Conservation (phyloP, 2,797 vertebrate genomes). For the Channallabes apus region DNA sequence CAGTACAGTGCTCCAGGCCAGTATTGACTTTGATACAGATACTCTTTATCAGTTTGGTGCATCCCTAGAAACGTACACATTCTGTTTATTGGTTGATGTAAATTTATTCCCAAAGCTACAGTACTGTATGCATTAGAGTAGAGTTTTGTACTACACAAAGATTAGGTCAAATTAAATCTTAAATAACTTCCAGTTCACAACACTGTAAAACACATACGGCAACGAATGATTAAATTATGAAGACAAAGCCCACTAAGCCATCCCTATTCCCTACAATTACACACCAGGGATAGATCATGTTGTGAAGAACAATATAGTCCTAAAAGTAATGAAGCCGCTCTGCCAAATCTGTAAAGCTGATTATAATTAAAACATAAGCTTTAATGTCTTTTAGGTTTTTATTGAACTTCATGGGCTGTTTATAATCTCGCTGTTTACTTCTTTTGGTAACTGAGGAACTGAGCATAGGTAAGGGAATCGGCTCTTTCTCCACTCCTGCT, state of each 20-base stretch:
- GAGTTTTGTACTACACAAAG: background rate
- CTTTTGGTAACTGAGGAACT: constrained; percentile 62
- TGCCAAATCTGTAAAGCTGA: background rate
- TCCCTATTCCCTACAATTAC: constrained; percentile 1
- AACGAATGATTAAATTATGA: constrained; percentile 19
- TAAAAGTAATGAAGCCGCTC: background rate
- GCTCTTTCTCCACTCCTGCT: constrained; percentile 72
- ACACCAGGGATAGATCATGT: constrained; percentile 12
- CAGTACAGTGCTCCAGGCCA: background rate
- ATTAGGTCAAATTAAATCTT: background rate
- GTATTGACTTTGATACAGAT: background rate
- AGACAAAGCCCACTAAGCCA: constrained; percentile 1
- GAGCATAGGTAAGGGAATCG: constrained; percentile 75
- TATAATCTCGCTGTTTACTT: constrained; percentile 7
- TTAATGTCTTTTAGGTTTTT: background rate
- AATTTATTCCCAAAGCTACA: background rate
- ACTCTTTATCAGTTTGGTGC: background rate
- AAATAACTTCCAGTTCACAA: background rate
- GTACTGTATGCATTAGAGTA: background rate
- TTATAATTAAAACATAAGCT: constrained; percentile 12
- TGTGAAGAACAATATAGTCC: constrained; percentile 8
- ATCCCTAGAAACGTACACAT: background rate
- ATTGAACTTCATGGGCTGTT: constrained; percentile 15
- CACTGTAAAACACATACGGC: background rate
- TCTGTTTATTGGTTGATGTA: background rate